Conservation (phyloP, 2,113 vertebrate species). For the Proterorhinus semilunaris region DNA sequence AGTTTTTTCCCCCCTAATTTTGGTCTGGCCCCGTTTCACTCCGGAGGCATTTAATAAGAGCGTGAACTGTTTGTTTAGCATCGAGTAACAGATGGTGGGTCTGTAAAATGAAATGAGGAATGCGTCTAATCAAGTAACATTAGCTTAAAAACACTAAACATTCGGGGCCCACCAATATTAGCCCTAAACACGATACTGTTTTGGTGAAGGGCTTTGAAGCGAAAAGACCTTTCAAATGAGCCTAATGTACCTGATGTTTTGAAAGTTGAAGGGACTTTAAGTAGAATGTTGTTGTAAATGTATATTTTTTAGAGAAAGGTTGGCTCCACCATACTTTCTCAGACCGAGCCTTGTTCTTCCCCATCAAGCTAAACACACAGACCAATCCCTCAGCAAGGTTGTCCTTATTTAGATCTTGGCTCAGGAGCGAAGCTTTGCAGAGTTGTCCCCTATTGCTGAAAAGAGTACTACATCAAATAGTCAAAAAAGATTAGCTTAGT, state of each 20-base stretch:
- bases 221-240: not conserved
- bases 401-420: too few species aligned
- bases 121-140: slow-evolving; percentile 62
- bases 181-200: slow-evolving; percentile 15
- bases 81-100: slow-evolving; percentile 55
- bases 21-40: slow-evolving; percentile 37
- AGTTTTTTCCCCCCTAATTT: slow-evolving; percentile 55
- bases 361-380: too few species aligned
- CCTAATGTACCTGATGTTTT: not conserved
- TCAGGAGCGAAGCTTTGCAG: too few species aligned
- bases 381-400: too few species aligned
- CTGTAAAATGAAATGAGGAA: slow-evolving; percentile 25
- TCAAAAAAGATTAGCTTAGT: too few species aligned
- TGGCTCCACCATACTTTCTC: not conserved
- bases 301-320: not conserved
- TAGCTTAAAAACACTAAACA: slow-evolving; percentile 41
- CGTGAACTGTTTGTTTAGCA: slow-evolving; percentile 38
- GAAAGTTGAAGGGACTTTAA: not conserved
- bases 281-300: too few species aligned
- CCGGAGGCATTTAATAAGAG: slow-evolving; percentile 30
- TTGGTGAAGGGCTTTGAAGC: slow-evolving; percentile 9
- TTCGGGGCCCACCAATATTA: slow-evolving; percentile 31
- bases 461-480: too few species aligned
- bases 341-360: not conserved
- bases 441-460: too few species aligned